These are phyloP conservation scores for Micropterix aruncella DNA, from an alignment of 2,888 invertebrate species.

Conservation along the genomic window DNA sequence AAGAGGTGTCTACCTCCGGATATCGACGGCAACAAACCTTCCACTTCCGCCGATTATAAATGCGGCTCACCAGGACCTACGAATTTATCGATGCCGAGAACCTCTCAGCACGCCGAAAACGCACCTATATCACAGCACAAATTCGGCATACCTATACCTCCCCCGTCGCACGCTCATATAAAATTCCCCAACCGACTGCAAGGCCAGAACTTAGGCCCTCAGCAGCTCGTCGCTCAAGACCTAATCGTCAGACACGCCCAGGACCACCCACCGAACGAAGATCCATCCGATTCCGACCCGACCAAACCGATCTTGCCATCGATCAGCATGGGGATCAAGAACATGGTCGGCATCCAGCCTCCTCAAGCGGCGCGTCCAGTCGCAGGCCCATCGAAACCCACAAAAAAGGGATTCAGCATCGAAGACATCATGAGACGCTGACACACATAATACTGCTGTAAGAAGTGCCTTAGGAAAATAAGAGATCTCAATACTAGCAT, in stretches of 20 bases:
- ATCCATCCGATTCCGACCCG: conserved; percentile 18
- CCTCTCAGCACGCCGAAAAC: conserved; percentile 13
- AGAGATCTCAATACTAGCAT: too few species aligned
- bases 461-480: too few species aligned
- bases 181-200: conserved; percentile 25
- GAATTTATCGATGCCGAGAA: conserved; percentile 33
- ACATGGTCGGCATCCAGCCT: conserved; percentile 37
- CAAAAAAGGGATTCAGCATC: conserved; percentile 79
- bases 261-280: conserved; percentile 18
- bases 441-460: conserved; percentile 17
- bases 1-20: conserved; percentile 43
- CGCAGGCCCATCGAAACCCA: conserved; percentile 42
- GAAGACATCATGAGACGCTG: conserved; percentile 84
- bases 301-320: conserved; percentile 18
- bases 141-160: conserved; percentile 32
- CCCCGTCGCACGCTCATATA: conserved; percentile 28
- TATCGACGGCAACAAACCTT: conserved; percentile 28
- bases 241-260: conserved; percentile 36
- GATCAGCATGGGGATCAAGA: conserved; percentile 34
- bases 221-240: conserved; percentile 37
- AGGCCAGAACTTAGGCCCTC: conserved; percentile 16
- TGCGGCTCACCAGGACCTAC: conserved; percentile 35
- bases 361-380: conserved; percentile 33
- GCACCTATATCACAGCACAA: conserved; percentile 34
- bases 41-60: conserved; percentile 25